Base-by-base conservation (phyloP, 1,140 invertebrate species). In the Arctopsyche grandis region DNA sequence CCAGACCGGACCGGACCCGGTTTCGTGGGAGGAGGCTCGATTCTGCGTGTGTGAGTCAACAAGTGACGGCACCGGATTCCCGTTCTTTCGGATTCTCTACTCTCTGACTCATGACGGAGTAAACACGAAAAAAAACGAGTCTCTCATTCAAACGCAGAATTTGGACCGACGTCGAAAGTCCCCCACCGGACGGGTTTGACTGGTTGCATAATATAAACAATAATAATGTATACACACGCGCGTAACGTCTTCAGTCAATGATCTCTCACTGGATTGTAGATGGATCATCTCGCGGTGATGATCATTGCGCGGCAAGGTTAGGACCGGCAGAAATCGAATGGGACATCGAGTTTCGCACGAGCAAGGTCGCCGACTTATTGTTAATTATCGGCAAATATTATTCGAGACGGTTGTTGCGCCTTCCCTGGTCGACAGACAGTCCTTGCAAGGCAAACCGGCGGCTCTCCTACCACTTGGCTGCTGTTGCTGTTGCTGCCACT, bases 361-460 rank as follows among this genome's bases (percentile, higher is more conserved):
- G 48, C 48, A 52, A 52, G 48, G 48, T 52, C 48, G 48, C 16
- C 48, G 48, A 14, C 16, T 52, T 10, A 52, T 52, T 52, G 48
- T 52, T 52, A 16, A 14, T 52, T 14, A 52, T 52, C 12, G 48
- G 48, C 48, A 52, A 75, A 29, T 75, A 48, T 52, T 29, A 46
- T 16, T 73, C 26, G n/a, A 43, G 26, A 24, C 21, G 48, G 24
- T 56, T 38, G 26, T 56, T 52, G 56, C 22, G 46, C 29, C 26
- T 73, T 16, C 71, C 46, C 24, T 52, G 71, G 12, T 29, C 21
- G 75, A n/a, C 75, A 14, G 63, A 60, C 75, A 76, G 75, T 76
- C 75, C 75, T 76, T 76, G 75, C 75, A 76, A 76, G 75, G 75
- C 75, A 60, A 76, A 76, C 75, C 75, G 58, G 52, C 48, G 21